Evolutionary conservation across 2,113 vertebrate species (phyloP).

Genomic region (Odocoileus hemionus): DNA sequence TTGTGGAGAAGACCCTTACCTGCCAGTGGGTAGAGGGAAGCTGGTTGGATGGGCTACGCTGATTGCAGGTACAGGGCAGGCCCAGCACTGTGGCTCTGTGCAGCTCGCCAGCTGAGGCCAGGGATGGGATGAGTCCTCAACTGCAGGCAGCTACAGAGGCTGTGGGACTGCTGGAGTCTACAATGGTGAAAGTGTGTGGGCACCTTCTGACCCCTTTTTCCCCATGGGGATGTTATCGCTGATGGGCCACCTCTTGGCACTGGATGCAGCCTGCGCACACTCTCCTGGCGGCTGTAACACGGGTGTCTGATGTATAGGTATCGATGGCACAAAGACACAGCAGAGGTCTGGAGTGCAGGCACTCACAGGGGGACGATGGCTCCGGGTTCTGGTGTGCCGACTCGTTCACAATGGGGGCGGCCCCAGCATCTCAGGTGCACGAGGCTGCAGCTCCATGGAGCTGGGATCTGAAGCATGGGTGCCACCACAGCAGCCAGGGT

Average conservation of each 20-base stretch:
- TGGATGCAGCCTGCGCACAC: background rate
- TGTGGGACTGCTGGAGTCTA: background rate
- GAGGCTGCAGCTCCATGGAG: background rate
- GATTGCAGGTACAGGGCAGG: background rate
- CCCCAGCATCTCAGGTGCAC: background rate
- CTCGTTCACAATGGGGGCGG: rapidly evolving
- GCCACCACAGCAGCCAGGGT: background rate
- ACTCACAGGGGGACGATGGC: background rate
- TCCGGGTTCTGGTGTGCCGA: background rate
- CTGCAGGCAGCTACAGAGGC: background rate
- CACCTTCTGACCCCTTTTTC: background rate
- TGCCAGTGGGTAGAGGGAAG: background rate
- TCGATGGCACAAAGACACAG: background rate
- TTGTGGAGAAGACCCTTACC: background rate
- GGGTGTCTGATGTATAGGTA: background rate
- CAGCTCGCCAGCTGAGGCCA: background rate
- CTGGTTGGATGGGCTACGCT: background rate
- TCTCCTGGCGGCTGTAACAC: background rate
- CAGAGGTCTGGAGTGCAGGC: background rate
- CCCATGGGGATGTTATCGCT: background rate
- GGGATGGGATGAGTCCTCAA: background rate
- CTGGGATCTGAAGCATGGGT: background rate
- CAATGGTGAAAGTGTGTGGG: background rate
- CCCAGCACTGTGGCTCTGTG: background rate
- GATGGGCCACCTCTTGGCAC: background rate